A percentile compares a stretch with the other conserved stretches of the same genome.
These are phyloP conservation scores for Heliconius cydno DNA, from an alignment of 2,888 invertebrate genomes.

Conservation along the genomic window DNA sequence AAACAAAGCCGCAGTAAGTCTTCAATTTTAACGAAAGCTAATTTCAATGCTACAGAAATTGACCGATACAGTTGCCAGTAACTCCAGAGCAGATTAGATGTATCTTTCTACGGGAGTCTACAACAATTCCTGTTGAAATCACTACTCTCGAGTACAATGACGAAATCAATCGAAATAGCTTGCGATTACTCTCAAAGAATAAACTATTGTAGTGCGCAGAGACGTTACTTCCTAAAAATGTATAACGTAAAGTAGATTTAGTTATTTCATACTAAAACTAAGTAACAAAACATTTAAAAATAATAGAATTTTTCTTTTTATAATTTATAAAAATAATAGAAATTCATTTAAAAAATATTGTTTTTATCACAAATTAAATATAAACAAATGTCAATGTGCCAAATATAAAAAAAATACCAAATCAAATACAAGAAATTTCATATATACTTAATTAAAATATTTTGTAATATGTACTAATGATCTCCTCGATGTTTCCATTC, in stretches of 20 bases:
- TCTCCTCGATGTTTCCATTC: too few relatives aligned
- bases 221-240: not conserved
- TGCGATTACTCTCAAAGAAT: constrained; percentile 58
- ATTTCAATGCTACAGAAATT: constrained; percentile 44
- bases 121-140: constrained; percentile 64
- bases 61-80: constrained; percentile 51
- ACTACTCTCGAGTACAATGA: constrained; percentile 62
- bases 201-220: constrained; percentile 36
- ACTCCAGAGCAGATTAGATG: constrained; percentile 46
- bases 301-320: too few relatives aligned
- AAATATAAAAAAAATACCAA: not conserved
- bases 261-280: too few relatives aligned
- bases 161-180: constrained; percentile 63
- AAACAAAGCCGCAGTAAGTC: constrained; percentile 12
- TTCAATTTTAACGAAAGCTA: constrained; percentile 38
- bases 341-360: too few relatives aligned
- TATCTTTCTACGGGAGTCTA: constrained; percentile 55
- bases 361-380: too few relatives aligned
- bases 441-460: too few relatives aligned
- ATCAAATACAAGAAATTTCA: too few relatives aligned
- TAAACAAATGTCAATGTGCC: not conserved
- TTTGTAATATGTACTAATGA: too few relatives aligned
- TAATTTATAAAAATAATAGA: too few relatives aligned
- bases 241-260: too few relatives aligned
- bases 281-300: too few relatives aligned